Evolutionary conservation across 2,888 invertebrate species (phyloP).

Genomic region (Ichneumon xanthorius): DNA sequence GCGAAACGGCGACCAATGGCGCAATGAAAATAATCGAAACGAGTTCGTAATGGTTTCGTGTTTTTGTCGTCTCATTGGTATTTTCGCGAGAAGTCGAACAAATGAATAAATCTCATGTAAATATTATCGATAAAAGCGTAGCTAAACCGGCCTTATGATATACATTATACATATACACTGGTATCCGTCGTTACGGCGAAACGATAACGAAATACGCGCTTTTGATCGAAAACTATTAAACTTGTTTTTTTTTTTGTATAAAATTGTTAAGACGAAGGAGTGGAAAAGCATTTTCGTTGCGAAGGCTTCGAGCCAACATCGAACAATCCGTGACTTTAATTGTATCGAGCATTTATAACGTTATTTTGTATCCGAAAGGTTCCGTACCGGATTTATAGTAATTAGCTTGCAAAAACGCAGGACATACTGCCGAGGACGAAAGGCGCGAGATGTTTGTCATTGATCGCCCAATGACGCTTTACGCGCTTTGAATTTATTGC

Average conservation of each 20-base stretch:
- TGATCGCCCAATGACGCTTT: conserved; percentile 61
- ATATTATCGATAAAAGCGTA: conserved; percentile 56
- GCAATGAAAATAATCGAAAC: background rate
- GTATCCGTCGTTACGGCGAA: conserved; percentile 21
- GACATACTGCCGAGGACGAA: conserved; percentile 37
- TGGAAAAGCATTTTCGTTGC: conserved; percentile 3
- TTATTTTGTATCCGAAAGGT: conserved; percentile 47
- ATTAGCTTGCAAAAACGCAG: conserved; percentile 16
- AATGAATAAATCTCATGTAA: conserved; percentile 44
- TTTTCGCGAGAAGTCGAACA: background rate
- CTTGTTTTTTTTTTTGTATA: background rate
- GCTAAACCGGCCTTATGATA: conserved; percentile 53
- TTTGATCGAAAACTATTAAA: background rate
- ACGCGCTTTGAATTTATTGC: conserved; percentile 61
- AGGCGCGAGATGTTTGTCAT: conserved; percentile 63
- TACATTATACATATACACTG: conserved; percentile 26
- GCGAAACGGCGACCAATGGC: background rate
- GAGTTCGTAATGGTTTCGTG: background rate
- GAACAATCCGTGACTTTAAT: conserved; percentile 45
- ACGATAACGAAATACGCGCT: background rate
- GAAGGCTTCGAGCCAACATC: conserved; percentile 12
- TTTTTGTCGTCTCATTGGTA: conserved; percentile 8
- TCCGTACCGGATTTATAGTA: conserved; percentile 41
- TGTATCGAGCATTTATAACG: conserved; percentile 53
- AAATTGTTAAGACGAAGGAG: background rate